phyloP scores from a whole-genome alignment of 2,888 invertebrate genomes.

The Lasioglossum figueresi region DNA sequence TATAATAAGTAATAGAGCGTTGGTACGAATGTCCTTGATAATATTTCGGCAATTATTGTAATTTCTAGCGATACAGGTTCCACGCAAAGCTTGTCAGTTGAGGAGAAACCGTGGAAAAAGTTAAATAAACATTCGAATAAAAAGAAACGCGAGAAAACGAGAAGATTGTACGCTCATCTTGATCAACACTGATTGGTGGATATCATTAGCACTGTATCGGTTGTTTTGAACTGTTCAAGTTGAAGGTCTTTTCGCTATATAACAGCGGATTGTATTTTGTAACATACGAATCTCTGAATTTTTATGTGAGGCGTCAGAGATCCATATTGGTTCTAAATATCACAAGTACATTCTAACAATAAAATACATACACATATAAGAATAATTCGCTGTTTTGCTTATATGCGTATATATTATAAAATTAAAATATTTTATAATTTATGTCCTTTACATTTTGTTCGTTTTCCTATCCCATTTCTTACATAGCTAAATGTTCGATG shows the following conservation, averaged over 20 bases:
- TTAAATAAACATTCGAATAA: slow-evolving; percentile 94
- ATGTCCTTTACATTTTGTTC: slow-evolving; percentile 39
- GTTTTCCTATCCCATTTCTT: slow-evolving; percentile 30
- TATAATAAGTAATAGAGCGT: slow-evolving; percentile 52
- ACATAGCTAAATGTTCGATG: slow-evolving; percentile 21
- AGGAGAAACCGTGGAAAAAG: slow-evolving; percentile 90
- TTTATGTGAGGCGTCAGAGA: slow-evolving; percentile 35
- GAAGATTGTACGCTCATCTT: slow-evolving; percentile 92
- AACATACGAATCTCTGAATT: slow-evolving; percentile 55
- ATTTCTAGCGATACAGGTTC: slow-evolving; percentile 66
- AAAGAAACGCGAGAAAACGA: slow-evolving; percentile 96
- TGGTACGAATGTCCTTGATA: slow-evolving; percentile 27
- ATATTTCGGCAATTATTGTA: slow-evolving; percentile 33
- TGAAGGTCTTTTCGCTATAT: slow-evolving; percentile 60
- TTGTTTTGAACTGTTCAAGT: slow-evolving; percentile 31
- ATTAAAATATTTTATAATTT: slow-evolving; percentile 66
- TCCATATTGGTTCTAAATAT: slow-evolving; percentile 40
- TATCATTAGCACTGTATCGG: slow-evolving; percentile 16
- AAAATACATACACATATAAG: slow-evolving; percentile 51
- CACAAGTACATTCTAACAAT: slow-evolving; percentile 58
- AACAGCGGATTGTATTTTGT: slow-evolving; percentile 52
- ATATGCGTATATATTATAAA: slow-evolving; percentile 59
- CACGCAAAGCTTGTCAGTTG: slow-evolving; percentile 65
- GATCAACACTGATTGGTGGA: slow-evolving; percentile 88
- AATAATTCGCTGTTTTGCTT: slow-evolving; percentile 30